Conservation (phyloP, 2,888 invertebrate species). For the Euplexia lucipara region DNA sequence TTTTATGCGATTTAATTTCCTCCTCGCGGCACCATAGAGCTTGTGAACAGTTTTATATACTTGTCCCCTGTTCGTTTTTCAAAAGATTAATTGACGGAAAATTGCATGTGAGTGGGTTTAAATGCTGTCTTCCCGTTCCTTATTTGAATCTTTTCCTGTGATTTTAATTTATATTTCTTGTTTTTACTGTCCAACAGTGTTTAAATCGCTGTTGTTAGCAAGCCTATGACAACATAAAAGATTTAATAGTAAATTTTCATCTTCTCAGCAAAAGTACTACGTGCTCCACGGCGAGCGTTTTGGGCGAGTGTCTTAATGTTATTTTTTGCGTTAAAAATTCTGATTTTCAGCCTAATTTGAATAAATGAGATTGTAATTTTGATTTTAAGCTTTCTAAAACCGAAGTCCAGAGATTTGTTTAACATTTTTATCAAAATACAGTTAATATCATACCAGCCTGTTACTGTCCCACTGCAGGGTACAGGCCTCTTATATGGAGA, state of each 20-base stretch:
- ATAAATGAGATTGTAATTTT: too few relatives aligned
- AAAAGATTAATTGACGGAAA: constrained; percentile 19
- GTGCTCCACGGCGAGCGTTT: neutral
- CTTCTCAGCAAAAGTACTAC: too few relatives aligned
- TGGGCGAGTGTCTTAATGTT: neutral
- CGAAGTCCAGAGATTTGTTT: too few relatives aligned
- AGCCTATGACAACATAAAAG: too few relatives aligned
- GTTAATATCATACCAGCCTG: too few relatives aligned
- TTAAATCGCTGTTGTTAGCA: neutral
- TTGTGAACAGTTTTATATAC: constrained; percentile 39
- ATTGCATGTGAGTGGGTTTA: constrained; percentile 17
- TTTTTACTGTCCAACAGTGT: neutral
- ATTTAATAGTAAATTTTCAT: too few relatives aligned
- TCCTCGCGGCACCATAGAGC: constrained; percentile 27
- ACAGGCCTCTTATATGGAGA: too few relatives aligned
- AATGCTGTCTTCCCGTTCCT: constrained; percentile 7
- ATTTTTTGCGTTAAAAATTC: too few relatives aligned
- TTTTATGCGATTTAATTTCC: constrained; percentile 63
- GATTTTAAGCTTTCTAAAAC: too few relatives aligned
- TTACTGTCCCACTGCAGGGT: too few relatives aligned
- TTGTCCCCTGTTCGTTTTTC: constrained; percentile 33
- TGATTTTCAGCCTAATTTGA: too few relatives aligned
- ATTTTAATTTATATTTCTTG: neutral
- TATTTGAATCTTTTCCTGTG: constrained; percentile 1
- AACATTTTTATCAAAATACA: too few relatives aligned